Conservation (phyloP, 2,113 vertebrate species). For the Oryctolagus cuniculus region mOryCun1.1 NC_091432.1:28332501-28333000, state of each 20-base stretch:
- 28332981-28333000: not conserved
- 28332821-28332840: not conserved
- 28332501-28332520: not conserved
- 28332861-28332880: too few relatives aligned
- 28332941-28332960: not conserved
- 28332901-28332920: not conserved
- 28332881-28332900: not conserved
- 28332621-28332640: not conserved
- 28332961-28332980: not conserved
- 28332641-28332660: conserved; percentile 43
- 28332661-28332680: conserved; percentile 53
- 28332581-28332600: conserved; percentile 57
- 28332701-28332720: not conserved
- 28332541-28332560: conserved; percentile 46
- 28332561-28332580: conserved; percentile 52
- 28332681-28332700: not conserved
- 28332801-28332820: not conserved
- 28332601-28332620: conserved; percentile 48
- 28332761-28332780: not conserved
- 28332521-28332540: conserved; percentile 11
- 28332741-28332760: not conserved
- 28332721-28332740: not conserved
- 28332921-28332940: not conserved
- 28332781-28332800: not conserved
- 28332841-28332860: not conserved